Evolutionary conservation across 2,113 vertebrate genomes (phyloP).

Genomic region (Corythoichthys haematopterus): DNA sequence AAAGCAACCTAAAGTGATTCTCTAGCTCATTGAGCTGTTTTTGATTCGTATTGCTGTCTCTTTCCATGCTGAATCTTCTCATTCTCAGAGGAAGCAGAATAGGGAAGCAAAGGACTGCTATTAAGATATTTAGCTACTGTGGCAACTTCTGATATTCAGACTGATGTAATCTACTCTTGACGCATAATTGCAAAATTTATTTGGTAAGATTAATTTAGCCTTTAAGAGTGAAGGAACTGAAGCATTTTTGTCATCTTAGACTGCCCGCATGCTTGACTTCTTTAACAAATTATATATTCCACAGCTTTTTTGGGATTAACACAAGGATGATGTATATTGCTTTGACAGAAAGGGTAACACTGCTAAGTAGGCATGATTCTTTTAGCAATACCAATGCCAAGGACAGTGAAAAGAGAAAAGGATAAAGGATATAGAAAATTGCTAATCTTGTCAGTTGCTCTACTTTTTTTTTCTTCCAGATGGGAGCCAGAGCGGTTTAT

Average conservation of each 20-base stretch:
- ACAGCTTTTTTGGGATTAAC: constrained; percentile 22
- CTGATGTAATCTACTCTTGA: constrained; percentile 46
- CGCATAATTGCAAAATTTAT: constrained; percentile 41
- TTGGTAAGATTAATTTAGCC: constrained; percentile 40
- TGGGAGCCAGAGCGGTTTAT: constrained; percentile 10
- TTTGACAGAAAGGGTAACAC: constrained; percentile 13
- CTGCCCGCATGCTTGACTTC: constrained; percentile 13
- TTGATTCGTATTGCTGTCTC: constrained; percentile 31
- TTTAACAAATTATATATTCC: constrained; percentile 21
- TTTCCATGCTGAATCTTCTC: constrained; percentile 35
- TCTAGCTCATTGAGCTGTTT: constrained; percentile 29
- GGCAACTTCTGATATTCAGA: constrained; percentile 35
- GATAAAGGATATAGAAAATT: constrained; percentile 8
- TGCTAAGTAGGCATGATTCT: constrained; percentile 2
- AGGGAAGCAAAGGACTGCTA: constrained; percentile 43
- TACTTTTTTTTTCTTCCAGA: constrained; percentile 28
- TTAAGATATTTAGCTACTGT: constrained; percentile 54
- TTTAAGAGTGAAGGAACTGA: constrained; percentile 8
- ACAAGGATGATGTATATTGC: constrained; percentile 10
- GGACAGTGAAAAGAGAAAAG: constrained; percentile 11
- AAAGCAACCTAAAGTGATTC: constrained; percentile 25
- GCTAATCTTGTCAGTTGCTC: constrained; percentile 14
- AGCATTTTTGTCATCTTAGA: not conserved
- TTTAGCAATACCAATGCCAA: constrained; percentile 14
- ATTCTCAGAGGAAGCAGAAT: constrained; percentile 30